Conservation (phyloP, 1,140 invertebrate genomes). For the Eriosoma lanigerum region DNA sequence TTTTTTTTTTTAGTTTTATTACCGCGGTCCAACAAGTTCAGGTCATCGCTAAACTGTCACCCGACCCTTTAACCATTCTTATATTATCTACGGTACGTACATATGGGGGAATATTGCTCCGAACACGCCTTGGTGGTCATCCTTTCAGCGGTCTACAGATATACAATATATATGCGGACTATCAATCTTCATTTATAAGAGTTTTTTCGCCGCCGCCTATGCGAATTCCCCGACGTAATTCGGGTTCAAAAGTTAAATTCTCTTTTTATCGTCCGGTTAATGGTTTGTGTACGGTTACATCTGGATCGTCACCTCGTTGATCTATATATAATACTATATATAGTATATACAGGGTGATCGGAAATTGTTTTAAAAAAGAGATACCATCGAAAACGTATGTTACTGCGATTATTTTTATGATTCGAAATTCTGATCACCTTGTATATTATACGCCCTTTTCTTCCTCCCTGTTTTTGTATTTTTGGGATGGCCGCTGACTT, state of each 20-base stretch:
- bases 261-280: conserved; percentile 42
- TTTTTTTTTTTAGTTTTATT: conserved; percentile 33
- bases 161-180: not conserved
- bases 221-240: not conserved
- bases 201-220: conserved; percentile 8
- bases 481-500: not conserved
- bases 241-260: conserved; percentile 32
- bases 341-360: too few relatives aligned
- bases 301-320: not conserved
- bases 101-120: not conserved
- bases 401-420: too few relatives aligned
- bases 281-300: not conserved
- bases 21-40: conserved; percentile 24
- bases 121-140: conserved; percentile 24
- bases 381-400: too few relatives aligned
- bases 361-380: too few relatives aligned
- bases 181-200: conserved; percentile 47
- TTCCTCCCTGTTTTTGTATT: not conserved
- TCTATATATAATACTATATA: too few relatives aligned
- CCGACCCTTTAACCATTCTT: not conserved
- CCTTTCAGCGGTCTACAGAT: not conserved
- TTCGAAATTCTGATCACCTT: too few relatives aligned
- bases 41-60: conserved; percentile 20
- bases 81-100: not conserved
- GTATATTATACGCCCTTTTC: conserved; percentile 2